Base-by-base conservation (phyloP, 2,888 invertebrate species). In the Sinohyriopsis cumingii region DNA sequence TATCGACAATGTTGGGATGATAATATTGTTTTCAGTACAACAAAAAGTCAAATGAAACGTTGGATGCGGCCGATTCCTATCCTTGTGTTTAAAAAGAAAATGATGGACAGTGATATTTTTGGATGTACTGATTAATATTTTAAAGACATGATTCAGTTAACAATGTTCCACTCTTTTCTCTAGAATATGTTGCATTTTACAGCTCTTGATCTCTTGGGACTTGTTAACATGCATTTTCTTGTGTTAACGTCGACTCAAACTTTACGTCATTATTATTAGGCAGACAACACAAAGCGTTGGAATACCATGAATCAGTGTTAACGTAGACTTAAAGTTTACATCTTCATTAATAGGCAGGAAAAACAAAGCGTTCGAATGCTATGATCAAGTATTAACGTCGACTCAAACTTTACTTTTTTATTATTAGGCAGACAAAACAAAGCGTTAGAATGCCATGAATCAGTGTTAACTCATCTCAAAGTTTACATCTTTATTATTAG, bases 391-490 rank as follows among this genome's bases (percentile, higher is more conserved):
- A 0, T 28, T 28, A 28, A 28, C 28, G 28, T 28, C 28, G 5
- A 6, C 33, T 20, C 54, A n/a, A 19, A 53, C 7, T 53, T 45
- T 53, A 7, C 19, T 1, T 61, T 28, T 33, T 65, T 54, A 22
- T 20, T 61, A 60, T n/a, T 57, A 75, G 79, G 71, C 67, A 5
- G 78, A 82, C 45, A 69, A 61, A 15, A 25, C 25, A 25, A 25
- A 25, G 25, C 25, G 25, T 55, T 56, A 66, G 15, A 65, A 69
- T 15, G 82, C 80, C 7, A 55, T 70, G n/a, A 33, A 63, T 5
- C 72, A 78, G 66, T 87, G 25, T 25, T 25, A 25, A 25, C 25
- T 25, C 25, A 4, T 3, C 33, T 20, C 63, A 2, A 3, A 45
- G 19, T 33, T 28, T 45, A 20, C 19, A 20, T 60, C 24, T 55